Conservation (phyloP, 2,797 vertebrate species). For the Glossophaga mutica region DNA sequence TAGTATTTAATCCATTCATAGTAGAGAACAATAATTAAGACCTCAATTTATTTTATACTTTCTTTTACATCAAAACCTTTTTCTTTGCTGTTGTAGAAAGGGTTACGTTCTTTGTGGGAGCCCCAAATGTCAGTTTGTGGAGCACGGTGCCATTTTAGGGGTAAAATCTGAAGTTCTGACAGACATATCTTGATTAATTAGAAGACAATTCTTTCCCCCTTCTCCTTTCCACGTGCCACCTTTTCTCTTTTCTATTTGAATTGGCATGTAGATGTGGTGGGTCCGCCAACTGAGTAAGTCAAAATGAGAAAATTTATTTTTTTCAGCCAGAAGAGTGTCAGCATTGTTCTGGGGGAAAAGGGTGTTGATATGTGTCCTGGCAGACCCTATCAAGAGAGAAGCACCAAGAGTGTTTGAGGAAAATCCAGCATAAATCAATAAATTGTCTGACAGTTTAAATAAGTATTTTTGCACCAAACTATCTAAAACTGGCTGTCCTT, state of each 20-base stretch:
- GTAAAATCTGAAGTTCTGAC: background rate
- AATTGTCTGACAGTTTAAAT: background rate
- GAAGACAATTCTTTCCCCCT: background rate
- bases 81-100: background rate
- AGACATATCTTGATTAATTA: conserved; percentile 21
- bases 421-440: background rate
- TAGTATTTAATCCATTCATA: background rate
- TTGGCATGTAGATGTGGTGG: background rate
- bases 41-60: background rate
- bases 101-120: background rate
- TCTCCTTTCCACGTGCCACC: background rate
- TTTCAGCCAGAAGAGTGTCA: background rate
- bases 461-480: background rate
- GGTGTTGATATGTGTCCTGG: background rate
- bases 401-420: background rate
- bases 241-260: conserved; percentile 46
- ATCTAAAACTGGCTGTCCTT: background rate
- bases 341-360: background rate
- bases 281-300: conserved; percentile 26
- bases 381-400: background rate
- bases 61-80: background rate
- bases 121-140: background rate
- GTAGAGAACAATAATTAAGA: background rate
- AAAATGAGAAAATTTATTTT: background rate
- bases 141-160: background rate